Conservation (phyloP, 2,797 vertebrate genomes). For the Phrynocephalus vlangalii region DNA sequence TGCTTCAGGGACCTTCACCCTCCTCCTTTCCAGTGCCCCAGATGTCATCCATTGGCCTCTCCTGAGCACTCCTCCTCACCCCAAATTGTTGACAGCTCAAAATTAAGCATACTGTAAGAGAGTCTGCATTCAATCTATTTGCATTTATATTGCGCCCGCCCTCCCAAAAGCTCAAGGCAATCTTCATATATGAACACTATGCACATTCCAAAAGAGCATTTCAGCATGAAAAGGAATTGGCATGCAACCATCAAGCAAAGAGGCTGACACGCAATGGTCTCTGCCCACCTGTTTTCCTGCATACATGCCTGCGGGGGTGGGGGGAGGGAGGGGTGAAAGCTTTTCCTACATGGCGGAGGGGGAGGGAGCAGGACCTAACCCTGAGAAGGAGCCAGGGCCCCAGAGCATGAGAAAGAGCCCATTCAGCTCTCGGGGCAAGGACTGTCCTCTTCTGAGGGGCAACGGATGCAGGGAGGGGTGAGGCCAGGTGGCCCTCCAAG, state of each 20-base stretch:
- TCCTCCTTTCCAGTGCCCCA: too few species aligned
- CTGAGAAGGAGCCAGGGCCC: neutral
- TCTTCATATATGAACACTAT: neutral
- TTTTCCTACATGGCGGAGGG: too few species aligned
- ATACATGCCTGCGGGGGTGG: neutral
- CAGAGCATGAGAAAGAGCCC: too few species aligned
- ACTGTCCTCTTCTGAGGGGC: too few species aligned
- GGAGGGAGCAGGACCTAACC: too few species aligned
- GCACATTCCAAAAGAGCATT: neutral
- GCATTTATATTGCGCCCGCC: neutral
- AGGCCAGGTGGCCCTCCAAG: too few species aligned
- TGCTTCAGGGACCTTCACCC: too few species aligned
- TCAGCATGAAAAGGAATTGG: neutral
- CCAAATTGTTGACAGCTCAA: neutral
- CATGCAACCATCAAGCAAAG: neutral
- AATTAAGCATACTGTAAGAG: too few species aligned
- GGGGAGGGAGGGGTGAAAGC: neutral
- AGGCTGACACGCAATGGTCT: too few species aligned
- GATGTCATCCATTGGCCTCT: too few species aligned
- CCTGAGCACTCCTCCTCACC: neutral
- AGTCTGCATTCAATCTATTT: neutral
- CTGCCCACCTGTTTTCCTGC: neutral
- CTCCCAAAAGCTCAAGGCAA: neutral
- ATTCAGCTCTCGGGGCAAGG: neutral
- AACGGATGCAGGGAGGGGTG: too few species aligned